Conservation (phyloP, 2,113 vertebrate genomes). For the Nibea albiflora region DNA sequence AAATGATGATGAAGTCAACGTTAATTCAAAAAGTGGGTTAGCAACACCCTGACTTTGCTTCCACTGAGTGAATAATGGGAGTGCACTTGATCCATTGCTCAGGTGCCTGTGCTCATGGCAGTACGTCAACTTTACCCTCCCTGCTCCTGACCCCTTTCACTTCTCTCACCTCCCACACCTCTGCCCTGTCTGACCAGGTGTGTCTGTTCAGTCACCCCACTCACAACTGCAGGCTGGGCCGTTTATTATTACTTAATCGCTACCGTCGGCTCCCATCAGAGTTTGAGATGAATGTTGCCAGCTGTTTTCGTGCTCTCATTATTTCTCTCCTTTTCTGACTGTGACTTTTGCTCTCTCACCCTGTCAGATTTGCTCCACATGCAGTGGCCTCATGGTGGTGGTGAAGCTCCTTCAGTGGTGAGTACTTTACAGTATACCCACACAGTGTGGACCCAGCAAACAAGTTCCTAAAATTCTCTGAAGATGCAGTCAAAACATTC, state of each 20-base stretch:
- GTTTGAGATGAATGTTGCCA: conserved; percentile 77
- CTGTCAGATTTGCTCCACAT: conserved; percentile 40
- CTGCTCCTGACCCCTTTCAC: conserved; percentile 26
- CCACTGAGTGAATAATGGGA: no score
- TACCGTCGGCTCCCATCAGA: conserved; percentile 74
- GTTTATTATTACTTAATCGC: conserved; percentile 79
- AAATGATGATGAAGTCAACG: background rate
- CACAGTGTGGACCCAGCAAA: conserved; percentile 8
- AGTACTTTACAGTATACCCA: conserved; percentile 33
- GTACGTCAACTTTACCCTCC: conserved; percentile 13
- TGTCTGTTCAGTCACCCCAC: conserved; percentile 56
- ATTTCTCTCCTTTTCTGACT: conserved; percentile 40
- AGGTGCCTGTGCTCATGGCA: background rate
- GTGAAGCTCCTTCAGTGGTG: conserved; percentile 62
- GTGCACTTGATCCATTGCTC: no score
- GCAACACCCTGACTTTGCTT: no score
- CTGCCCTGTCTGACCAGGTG: conserved; percentile 55
- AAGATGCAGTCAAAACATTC: conserved; percentile 22
- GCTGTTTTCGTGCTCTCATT: conserved; percentile 64
- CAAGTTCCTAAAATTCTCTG: conserved; percentile 27
- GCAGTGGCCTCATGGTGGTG: conserved; percentile 68
- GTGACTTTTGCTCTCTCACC: conserved; percentile 22
- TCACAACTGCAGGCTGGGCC: conserved; percentile 64
- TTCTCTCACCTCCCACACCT: conserved; percentile 33
- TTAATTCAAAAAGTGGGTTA: no score